A percentile compares a stretch with the other conserved stretches of the same genome.
Evolutionary conservation across 2,888 invertebrate genomes (phyloP).

Genomic region (Incurvaria masculella): DNA sequence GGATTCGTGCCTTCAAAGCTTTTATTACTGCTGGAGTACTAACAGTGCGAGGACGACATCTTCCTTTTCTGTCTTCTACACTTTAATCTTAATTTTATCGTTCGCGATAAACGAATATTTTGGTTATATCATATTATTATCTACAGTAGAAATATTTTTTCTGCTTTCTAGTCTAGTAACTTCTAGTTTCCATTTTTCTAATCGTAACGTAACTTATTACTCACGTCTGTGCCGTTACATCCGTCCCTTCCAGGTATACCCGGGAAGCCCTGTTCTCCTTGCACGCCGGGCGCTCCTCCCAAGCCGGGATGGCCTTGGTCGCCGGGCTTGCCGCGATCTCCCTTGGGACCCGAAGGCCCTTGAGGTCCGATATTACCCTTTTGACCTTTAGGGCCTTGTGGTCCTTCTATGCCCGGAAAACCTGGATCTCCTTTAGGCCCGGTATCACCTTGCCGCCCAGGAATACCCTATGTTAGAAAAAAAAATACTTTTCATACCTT

Average conservation of each 20-base stretch:
- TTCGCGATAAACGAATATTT: no score
- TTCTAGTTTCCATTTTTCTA: no score
- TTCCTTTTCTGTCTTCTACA: no score
- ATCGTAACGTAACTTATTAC: constrained; percentile 30
- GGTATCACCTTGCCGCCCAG: constrained; percentile 66
- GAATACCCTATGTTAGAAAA: constrained; percentile 59
- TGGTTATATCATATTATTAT: no score
- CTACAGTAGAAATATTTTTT: no score
- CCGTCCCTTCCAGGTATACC: constrained; percentile 89
- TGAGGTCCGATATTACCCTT: constrained; percentile 84
- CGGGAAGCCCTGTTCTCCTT: constrained; percentile 66
- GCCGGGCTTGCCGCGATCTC: constrained; percentile 83
- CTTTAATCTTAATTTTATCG: background rate
- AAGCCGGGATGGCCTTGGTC: constrained; percentile 83
- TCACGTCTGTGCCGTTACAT: constrained; percentile 93
- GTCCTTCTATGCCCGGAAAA: constrained; percentile 80
- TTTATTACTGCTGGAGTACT: background rate
- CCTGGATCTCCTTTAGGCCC: constrained; percentile 77
- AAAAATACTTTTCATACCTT: constrained; percentile 2
- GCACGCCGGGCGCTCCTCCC: constrained; percentile 64
- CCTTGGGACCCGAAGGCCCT: constrained; percentile 79
- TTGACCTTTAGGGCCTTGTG: constrained; percentile 83
- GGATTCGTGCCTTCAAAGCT: no score
- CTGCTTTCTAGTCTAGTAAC: no score
- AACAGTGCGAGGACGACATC: background rate